phyloP scores from a whole-genome alignment of 1,140 invertebrate genomes.

The Metaphire vulgaris region DNA sequence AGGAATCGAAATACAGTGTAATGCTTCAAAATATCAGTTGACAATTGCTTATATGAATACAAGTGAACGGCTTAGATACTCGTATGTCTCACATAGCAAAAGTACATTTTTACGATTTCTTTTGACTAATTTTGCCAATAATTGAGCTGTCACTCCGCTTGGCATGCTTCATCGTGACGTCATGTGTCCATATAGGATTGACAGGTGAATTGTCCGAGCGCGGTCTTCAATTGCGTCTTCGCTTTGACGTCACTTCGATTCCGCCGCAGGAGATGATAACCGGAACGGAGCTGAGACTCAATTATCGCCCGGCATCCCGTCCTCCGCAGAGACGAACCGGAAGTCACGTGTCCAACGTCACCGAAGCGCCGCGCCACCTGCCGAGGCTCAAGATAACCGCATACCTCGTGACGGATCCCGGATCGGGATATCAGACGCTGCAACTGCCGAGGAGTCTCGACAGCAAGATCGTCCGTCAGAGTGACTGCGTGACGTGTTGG shows the following conservation, averaged over 20 bases:
- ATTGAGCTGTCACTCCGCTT: no score
- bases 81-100: no score
- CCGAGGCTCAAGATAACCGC: not conserved
- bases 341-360: not conserved
- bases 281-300: not conserved
- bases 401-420: not conserved
- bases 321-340: not conserved
- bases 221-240: not conserved
- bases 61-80: no score
- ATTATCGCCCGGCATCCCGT: not conserved
- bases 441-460: not conserved
- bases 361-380: not conserved
- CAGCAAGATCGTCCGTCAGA: not conserved
- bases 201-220: not conserved
- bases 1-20: no score
- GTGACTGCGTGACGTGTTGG: not conserved
- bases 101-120: no score
- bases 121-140: no score
- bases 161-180: no score
- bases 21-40: no score
- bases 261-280: not conserved
- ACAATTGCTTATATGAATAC: no score
- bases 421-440: not conserved
- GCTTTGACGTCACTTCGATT: not conserved
- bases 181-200: not conserved